A percentile compares a stretch with the other conserved stretches of the same genome.
Conservation (phyloP, 2,797 vertebrate species). For the Apogon talboti region DNA sequence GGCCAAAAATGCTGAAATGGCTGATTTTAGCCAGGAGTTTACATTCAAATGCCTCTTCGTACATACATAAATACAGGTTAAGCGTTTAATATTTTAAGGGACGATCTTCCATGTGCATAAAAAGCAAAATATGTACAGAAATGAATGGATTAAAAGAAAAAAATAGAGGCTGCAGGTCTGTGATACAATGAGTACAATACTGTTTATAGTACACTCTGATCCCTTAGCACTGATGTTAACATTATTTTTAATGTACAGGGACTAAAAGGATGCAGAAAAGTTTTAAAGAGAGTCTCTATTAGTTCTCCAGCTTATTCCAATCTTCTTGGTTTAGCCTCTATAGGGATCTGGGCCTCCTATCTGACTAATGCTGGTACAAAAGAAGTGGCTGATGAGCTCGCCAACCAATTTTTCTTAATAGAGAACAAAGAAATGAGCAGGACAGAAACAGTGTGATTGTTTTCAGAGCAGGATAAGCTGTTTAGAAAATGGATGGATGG, state of each 20-base stretch:
- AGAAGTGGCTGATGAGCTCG: constrained; percentile 21
- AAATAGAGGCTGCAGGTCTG: not conserved
- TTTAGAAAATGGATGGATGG: constrained; percentile 13
- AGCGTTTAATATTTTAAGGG: not conserved
- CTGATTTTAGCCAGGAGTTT: constrained; percentile 23
- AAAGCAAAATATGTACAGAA: not conserved
- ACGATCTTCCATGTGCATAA: not conserved
- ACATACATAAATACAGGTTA: constrained; percentile 11
- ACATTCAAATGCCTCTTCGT: constrained; percentile 22
- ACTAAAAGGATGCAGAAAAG: constrained; percentile 11
- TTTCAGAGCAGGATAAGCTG: constrained; percentile 18
- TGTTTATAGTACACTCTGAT: not conserved
- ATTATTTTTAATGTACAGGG: constrained; percentile 10
- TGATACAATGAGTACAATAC: not conserved
- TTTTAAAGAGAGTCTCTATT: constrained; percentile 15
- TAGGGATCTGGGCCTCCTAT: constrained; percentile 16
- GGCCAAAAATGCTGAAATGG: constrained; percentile 43
- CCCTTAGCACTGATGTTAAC: constrained; percentile 6
- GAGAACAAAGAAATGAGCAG: constrained; percentile 15
- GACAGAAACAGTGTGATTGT: not conserved
- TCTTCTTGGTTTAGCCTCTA: constrained; percentile 24
- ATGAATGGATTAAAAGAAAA: not conserved
- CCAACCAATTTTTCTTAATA: constrained; percentile 23
- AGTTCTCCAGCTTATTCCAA: constrained; percentile 30
- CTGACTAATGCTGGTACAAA: constrained; percentile 20